Evolutionary conservation across 2,888 invertebrate genomes (phyloP).

Genomic region (Entomobrya proxima): DNA sequence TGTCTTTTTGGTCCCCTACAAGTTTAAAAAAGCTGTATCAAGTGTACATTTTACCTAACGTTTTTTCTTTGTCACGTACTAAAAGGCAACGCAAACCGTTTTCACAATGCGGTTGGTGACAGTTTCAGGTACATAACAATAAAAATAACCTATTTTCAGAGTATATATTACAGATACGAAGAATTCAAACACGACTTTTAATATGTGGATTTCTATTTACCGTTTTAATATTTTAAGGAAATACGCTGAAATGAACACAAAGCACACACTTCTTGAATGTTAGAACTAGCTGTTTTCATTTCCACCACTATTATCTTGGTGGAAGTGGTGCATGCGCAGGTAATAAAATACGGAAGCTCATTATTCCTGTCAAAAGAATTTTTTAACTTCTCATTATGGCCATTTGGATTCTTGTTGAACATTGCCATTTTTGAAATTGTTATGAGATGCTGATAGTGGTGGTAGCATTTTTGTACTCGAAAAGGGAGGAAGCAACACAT

Average conservation of each 20-base stretch:
- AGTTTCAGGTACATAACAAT: not conserved
- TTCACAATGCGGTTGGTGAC: constrained; percentile 28
- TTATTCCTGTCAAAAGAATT: constrained; percentile 56
- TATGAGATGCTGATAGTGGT: constrained; percentile 8
- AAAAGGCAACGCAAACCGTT: not conserved
- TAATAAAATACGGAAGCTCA: constrained; percentile 61
- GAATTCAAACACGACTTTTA: not conserved
- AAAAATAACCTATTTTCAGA: not conserved
- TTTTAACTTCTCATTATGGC: constrained; percentile 51
- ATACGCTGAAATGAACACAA: constrained; percentile 54
- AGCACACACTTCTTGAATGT: not conserved
- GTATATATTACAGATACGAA: not conserved
- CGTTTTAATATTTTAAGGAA: constrained; percentile 48
- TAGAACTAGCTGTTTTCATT: not conserved
- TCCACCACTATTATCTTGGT: not conserved
- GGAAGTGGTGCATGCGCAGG: constrained; percentile 35
- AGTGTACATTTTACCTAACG: not conserved
- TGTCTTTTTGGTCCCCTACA: not conserved
- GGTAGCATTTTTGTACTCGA: not conserved
- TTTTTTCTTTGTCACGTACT: constrained; percentile 1
- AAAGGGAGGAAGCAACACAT: not conserved
- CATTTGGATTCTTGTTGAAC: constrained; percentile 49
- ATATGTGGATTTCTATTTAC: not conserved
- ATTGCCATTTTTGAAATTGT: constrained; percentile 39
- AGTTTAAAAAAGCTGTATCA: not conserved